A percentile compares a stretch with the other conserved stretches of the same genome.
These are phyloP conservation scores for Psophia crepitans DNA, from an alignment of 2,113 vertebrate genomes.

Conservation along the genomic window DNA sequence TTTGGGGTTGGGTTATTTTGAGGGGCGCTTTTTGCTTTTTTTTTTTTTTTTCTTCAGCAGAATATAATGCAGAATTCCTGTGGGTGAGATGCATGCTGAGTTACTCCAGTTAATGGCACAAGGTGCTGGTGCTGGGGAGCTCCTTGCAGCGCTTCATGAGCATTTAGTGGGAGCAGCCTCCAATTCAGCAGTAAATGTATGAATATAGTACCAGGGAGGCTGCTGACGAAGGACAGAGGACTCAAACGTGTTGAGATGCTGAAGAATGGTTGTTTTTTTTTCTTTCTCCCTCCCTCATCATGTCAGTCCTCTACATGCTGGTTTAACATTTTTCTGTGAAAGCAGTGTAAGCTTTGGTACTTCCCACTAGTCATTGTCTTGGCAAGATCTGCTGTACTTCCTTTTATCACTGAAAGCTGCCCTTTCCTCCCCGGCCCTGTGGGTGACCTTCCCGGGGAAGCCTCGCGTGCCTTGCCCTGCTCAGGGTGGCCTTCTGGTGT, in stretches of 20 bases:
- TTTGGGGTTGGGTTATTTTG: neutral
- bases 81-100: neutral
- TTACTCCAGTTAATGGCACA: neutral
- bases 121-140: neutral
- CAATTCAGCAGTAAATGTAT: neutral
- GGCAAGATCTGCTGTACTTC: neutral
- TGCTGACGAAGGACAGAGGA: neutral
- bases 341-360: neutral
- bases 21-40: neutral
- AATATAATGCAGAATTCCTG: neutral
- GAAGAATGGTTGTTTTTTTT: too few species aligned
- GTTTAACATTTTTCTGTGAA: neutral
- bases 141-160: neutral
- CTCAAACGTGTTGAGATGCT: neutral
- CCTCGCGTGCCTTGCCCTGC: accelerated
- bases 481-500: neutral
- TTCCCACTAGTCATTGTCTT: neutral
- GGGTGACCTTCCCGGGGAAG: neutral
- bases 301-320: accelerated
- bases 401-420: neutral
- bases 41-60: neutral
- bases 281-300: too few species aligned
- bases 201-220: neutral
- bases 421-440: neutral
- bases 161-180: neutral